These are phyloP conservation scores for Connochaetes taurinus DNA, from an alignment of 2,113 vertebrate species.

Conservation along the genomic window DNA sequence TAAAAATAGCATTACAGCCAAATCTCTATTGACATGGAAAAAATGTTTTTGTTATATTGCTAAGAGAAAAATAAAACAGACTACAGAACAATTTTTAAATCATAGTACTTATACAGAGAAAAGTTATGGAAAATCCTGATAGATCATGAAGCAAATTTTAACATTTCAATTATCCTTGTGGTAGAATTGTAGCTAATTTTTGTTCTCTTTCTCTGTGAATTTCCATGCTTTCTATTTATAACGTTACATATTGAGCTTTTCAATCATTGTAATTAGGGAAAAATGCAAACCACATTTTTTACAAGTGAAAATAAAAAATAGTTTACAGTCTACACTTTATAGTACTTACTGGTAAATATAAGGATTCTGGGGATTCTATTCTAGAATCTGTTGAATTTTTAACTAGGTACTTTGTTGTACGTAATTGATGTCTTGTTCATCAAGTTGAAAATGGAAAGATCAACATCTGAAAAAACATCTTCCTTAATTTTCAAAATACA, in stretches of 20 bases:
- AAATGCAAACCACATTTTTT: neutral
- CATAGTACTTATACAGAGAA: neutral
- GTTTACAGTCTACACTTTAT: neutral
- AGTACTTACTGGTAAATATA: neutral
- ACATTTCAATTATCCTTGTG: neutral
- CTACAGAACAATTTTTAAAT: neutral
- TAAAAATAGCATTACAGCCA: neutral
- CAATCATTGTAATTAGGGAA: neutral
- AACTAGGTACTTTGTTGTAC: neutral
- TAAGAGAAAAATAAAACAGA: conserved; percentile 4
- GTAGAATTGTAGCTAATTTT: neutral
- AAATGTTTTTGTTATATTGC: neutral
- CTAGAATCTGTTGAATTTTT: neutral
- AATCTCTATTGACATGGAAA: neutral
- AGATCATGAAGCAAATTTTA: neutral
- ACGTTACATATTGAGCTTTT: neutral
- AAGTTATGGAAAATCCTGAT: neutral
- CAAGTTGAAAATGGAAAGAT: neutral
- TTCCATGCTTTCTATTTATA: neutral
- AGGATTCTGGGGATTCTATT: neutral
- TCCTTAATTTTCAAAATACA: neutral
- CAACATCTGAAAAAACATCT: neutral
- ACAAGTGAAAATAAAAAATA: neutral
- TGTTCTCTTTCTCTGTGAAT: neutral
- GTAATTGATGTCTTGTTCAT: neutral